These are phyloP conservation scores for Melanogrammus aeglefinus DNA, from an alignment of 2,797 vertebrate species.

Conservation along the genomic window DNA sequence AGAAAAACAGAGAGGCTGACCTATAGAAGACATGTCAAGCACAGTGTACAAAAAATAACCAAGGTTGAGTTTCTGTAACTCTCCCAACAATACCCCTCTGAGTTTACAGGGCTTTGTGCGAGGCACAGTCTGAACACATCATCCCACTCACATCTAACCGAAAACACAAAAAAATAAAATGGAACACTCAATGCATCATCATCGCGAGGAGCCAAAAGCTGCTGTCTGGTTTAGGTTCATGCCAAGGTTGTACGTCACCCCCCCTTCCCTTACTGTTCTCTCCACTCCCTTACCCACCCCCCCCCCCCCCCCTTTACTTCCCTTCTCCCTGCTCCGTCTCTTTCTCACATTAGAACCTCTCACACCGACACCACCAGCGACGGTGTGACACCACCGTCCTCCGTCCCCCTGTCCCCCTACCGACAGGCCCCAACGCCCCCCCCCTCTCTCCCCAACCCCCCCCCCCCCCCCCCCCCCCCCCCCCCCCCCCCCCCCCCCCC, in stretches of 20 bases:
- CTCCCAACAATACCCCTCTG: background rate
- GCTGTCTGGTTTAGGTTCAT: conserved; percentile 67
- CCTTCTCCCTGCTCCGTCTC: conserved; percentile 54
- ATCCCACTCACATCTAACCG: conserved; percentile 5
- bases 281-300: conserved; percentile 19
- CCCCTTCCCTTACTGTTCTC: conserved; percentile 33
- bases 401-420: conserved; percentile 60
- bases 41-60: background rate
- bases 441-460: too few species aligned
- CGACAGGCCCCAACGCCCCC: conserved; percentile 38
- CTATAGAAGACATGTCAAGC: background rate
- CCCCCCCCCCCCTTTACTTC: conserved; percentile 12
- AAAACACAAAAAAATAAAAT: conserved; percentile 49
- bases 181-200: conserved; percentile 59
- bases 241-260: conserved; percentile 62
- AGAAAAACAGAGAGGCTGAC: background rate
- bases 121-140: conserved; percentile 27
- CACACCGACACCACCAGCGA: conserved; percentile 59
- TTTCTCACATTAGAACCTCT: conserved; percentile 74
- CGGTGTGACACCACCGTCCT: conserved; percentile 56
- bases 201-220: conserved; percentile 48
- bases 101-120: background rate
- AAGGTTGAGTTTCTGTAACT: background rate
- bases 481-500: too few species aligned
- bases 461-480: conserved; percentile 63